A percentile compares a stretch with the other conserved stretches of the same genome.
phyloP scores from a whole-genome alignment of 2,797 vertebrate genomes.

The Sebastes baramenuke region DNA sequence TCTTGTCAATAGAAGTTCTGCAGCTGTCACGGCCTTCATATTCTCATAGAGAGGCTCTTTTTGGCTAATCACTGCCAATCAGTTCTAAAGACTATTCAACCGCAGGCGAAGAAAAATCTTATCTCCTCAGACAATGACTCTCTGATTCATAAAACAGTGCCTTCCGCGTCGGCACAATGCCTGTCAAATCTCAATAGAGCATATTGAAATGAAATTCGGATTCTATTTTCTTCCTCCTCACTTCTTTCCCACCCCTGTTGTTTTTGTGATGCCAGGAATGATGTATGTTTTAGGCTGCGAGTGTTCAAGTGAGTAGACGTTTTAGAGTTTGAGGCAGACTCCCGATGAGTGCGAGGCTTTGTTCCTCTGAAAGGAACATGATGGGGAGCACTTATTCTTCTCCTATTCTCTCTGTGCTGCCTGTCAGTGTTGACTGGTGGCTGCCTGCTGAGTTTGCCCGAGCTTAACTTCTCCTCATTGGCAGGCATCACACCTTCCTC shows the following conservation, averaged over 20 bases:
- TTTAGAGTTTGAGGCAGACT: conserved; percentile 65
- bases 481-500: conserved; percentile 22
- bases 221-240: conserved; percentile 37
- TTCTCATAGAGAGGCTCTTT: conserved; percentile 19
- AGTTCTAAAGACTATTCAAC: conserved; percentile 24
- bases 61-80: conserved; percentile 44
- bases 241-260: conserved; percentile 32
- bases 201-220: conserved; percentile 63
- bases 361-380: conserved; percentile 77
- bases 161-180: conserved; percentile 43
- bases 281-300: conserved; percentile 68
- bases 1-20: not conserved
- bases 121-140: conserved; percentile 48
- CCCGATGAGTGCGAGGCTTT: conserved; percentile 60
- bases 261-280: conserved; percentile 60
- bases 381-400: conserved; percentile 67
- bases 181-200: conserved; percentile 65
- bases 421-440: conserved; percentile 75
- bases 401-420: conserved; percentile 67
- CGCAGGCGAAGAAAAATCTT: conserved; percentile 11
- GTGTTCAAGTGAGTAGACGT: conserved; percentile 61
- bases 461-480: conserved; percentile 45
- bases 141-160: conserved; percentile 48
- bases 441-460: conserved; percentile 21
- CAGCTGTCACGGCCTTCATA: conserved; percentile 9